Conservation (phyloP, 2,797 vertebrate species). For the Xenopus petersii region DNA sequence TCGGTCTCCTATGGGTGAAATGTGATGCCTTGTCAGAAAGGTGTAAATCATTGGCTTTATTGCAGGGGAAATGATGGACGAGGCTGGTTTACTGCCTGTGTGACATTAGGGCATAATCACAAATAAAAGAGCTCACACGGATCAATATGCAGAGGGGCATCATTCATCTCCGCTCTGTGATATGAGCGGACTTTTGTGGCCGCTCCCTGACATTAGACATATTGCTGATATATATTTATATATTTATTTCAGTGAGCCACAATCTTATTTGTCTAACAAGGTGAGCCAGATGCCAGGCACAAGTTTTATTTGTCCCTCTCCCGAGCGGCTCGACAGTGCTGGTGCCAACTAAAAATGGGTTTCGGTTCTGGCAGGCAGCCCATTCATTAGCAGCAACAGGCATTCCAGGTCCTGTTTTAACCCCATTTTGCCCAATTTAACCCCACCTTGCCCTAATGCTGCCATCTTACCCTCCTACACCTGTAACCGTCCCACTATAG, state of each 20-base stretch:
- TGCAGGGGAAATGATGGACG: not conserved
- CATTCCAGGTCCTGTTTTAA: constrained; percentile 62
- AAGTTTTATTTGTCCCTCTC: constrained; percentile 57
- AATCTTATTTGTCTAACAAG: constrained; percentile 59
- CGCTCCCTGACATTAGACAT: constrained; percentile 51
- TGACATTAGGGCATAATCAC: not conserved
- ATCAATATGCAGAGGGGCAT: constrained; percentile 17
- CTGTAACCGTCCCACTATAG: too few species aligned
- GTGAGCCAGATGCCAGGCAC: constrained; percentile 58
- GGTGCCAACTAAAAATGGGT: constrained; percentile 70
- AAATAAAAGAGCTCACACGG: constrained; percentile 14
- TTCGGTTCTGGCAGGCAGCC: constrained; percentile 76
- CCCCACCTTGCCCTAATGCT: not conserved
- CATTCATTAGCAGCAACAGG: constrained; percentile 73
- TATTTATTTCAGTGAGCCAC: constrained; percentile 43
- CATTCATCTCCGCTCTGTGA: constrained; percentile 59
- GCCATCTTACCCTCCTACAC: too few species aligned
- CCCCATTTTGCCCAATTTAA: constrained; percentile 13
- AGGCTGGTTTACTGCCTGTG: not conserved
- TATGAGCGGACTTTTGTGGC: constrained; percentile 61
- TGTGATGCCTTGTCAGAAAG: not conserved
- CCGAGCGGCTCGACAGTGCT: constrained; percentile 63
- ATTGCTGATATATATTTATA: constrained; percentile 53
- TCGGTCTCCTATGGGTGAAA: constrained; percentile 38
- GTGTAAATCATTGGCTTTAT: constrained; percentile 5